A percentile compares a stretch with the other conserved stretches of the same genome.
phyloP scores from a whole-genome alignment of 1,140 invertebrate species.

The Tetraneura akinire region DNA sequence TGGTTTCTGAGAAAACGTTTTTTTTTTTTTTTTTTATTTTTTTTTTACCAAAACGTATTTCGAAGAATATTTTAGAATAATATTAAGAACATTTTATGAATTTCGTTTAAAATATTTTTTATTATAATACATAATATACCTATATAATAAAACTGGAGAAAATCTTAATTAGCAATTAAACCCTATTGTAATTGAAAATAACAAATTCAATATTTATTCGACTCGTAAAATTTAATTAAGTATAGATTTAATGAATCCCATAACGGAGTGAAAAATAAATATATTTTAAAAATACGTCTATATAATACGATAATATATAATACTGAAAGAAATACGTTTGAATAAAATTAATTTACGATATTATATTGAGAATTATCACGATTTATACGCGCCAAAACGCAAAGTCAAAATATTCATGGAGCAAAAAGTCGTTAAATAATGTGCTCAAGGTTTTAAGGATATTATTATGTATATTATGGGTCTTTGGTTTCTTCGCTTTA shows the following conservation, averaged over 20 bases:
- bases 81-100: neutral
- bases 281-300: neutral
- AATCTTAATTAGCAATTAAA: conserved; percentile 19
- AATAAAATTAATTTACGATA: neutral
- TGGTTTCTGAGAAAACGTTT: neutral
- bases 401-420: neutral
- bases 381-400: neutral
- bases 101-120: conserved; percentile 16
- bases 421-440: too few relatives aligned
- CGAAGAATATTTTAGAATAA: neutral
- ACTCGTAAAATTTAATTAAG: neutral
- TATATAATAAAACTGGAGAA: neutral
- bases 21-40: neutral
- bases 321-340: too few relatives aligned
- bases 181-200: neutral
- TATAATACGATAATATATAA: too few relatives aligned
- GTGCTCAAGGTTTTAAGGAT: too few relatives aligned
- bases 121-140: too few relatives aligned
- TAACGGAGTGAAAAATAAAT: neutral
- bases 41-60: neutral
- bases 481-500: too few relatives aligned
- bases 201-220: neutral
- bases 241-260: neutral
- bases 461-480: too few relatives aligned
- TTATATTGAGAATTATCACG: neutral